Conservation (phyloP, 1,140 invertebrate species). For the Muscidifurax raptorellus region DNA sequence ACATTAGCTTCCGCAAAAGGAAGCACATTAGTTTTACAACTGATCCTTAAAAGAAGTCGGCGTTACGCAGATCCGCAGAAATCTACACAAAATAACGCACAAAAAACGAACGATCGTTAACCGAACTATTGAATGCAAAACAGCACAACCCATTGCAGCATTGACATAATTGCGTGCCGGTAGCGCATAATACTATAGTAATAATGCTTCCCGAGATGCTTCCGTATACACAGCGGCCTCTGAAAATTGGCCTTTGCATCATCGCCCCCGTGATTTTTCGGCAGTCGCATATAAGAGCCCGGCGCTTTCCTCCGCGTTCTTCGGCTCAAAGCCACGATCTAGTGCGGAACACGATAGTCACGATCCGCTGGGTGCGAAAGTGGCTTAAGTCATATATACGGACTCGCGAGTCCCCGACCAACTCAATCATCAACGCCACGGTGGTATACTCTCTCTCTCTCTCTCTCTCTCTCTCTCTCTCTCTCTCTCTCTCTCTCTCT, state of each 20-base stretch:
- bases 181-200: too few relatives aligned
- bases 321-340: conserved; percentile 19
- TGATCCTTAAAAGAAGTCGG: neutral
- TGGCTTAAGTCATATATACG: conserved; percentile 52
- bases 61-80: neutral
- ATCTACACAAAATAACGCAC: neutral
- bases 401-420: neutral
- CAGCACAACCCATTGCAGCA: neutral
- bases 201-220: too few relatives aligned
- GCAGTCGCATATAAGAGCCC: neutral
- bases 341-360: conserved; percentile 56
- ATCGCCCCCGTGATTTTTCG: neutral
- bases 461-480: too few relatives aligned
- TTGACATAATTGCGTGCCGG: too few relatives aligned
- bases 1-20: neutral
- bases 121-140: neutral
- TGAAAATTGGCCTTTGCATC: conserved; percentile 22
- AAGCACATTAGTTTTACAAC: neutral
- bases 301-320: neutral
- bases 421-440: conserved; percentile 5
- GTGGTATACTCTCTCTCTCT: neutral
- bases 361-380: conserved; percentile 54
- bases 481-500: neutral
- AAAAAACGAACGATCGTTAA: neutral
- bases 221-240: neutral